Conservation (phyloP, 1,140 invertebrate species). For the Drosophila ironensis region DNA sequence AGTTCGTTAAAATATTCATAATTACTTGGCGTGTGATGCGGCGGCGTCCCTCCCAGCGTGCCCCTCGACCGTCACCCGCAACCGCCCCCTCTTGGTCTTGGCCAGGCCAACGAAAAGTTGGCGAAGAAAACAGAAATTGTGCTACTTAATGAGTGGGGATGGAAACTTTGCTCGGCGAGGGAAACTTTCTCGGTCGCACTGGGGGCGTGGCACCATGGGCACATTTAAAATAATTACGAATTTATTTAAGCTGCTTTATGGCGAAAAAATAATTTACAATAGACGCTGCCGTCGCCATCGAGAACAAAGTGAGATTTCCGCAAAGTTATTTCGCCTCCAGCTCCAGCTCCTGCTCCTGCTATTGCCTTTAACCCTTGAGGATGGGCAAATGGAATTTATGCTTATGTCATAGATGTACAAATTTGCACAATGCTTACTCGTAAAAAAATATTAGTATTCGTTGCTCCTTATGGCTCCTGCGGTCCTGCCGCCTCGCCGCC, state of each 20-base stretch:
- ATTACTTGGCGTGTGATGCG: constrained; percentile 79
- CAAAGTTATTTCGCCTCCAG: not conserved
- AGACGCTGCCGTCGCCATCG: constrained; percentile 28
- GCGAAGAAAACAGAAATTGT: constrained; percentile 71
- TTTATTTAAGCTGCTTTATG: constrained; percentile 78
- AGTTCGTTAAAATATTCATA: constrained; percentile 80
- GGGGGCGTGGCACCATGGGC: constrained; percentile 47
- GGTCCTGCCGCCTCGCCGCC: not conserved
- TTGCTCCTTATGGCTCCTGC: constrained; percentile 13
- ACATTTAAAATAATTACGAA: constrained; percentile 79
- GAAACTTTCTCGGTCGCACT: constrained; percentile 44
- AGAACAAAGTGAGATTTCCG: constrained; percentile 5
- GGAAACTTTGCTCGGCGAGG: constrained; percentile 66
- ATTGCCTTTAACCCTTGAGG: constrained; percentile 11
- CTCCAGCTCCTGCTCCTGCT: not conserved
- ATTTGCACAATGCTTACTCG: constrained; percentile 66
- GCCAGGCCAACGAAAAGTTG: constrained; percentile 50
- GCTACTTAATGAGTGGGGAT: constrained; percentile 73
- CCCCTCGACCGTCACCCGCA: not conserved
- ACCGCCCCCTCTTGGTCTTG: not conserved
- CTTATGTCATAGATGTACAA: constrained; percentile 73
- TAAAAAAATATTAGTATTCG: constrained; percentile 56
- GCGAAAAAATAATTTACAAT: constrained; percentile 70
- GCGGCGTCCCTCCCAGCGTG: constrained; percentile 37
- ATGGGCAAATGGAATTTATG: constrained; percentile 52